A percentile compares a stretch with the other conserved stretches of the same genome.
Conservation (phyloP, 2,888 invertebrate species). For the Julus scandinavius region DNA sequence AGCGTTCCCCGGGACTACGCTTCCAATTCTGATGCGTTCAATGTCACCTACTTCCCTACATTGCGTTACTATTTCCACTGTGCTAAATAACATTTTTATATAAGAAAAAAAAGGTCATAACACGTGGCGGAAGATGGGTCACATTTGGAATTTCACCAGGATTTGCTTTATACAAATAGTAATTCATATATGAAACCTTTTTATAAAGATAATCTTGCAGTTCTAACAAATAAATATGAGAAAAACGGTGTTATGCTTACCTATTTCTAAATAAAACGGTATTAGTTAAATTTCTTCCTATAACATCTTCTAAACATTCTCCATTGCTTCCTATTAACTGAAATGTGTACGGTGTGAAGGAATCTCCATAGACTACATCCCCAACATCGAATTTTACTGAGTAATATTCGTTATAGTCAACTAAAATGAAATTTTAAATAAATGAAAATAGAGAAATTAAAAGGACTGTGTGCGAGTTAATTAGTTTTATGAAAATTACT, state of each 20-base stretch:
- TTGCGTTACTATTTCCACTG: conserved; percentile 31
- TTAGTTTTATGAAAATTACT: not conserved
- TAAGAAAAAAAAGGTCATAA: conserved; percentile 10
- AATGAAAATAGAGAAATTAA: not conserved
- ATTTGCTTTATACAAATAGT: not conserved
- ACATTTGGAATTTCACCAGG: not conserved
- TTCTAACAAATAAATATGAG: no score
- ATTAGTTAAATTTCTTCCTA: not conserved
- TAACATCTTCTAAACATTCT: not conserved
- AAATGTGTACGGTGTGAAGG: not conserved
- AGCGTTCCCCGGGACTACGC: conserved; percentile 14
- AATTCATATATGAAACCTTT: not conserved
- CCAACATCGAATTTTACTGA: not conserved
- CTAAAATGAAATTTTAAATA: not conserved
- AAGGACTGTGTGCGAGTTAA: no score
- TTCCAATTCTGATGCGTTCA: conserved; percentile 36
- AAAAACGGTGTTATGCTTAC: not conserved
- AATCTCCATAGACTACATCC: conserved; percentile 8
- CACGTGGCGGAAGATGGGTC: not conserved
- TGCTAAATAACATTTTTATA: conserved; percentile 17
- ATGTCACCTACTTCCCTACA: conserved; percentile 43
- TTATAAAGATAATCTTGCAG: not conserved
- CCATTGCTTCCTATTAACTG: not conserved
- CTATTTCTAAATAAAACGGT: not conserved
- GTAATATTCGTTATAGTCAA: not conserved